phyloP scores from a whole-genome alignment of 1,140 invertebrate species.

The Drosophila rufa region DNA sequence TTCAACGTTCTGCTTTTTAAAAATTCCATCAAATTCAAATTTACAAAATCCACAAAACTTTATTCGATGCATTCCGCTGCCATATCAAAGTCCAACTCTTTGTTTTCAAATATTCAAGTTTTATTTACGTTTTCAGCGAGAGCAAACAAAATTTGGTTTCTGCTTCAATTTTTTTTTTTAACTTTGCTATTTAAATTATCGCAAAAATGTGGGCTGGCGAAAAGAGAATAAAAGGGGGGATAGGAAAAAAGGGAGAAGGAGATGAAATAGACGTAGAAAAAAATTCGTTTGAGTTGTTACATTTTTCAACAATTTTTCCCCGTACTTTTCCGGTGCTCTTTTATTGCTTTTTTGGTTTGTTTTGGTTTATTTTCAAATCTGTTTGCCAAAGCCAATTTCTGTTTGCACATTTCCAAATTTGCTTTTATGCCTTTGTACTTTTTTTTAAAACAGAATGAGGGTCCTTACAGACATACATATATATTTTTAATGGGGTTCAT shows the following conservation, averaged over 20 bases:
- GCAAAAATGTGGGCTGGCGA: constrained; percentile 21
- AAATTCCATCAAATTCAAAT: constrained; percentile 23
- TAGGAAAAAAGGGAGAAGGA: neutral
- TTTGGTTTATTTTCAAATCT: constrained; percentile 41
- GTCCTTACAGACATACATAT: constrained; percentile 2
- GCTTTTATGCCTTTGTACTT: constrained; percentile 33
- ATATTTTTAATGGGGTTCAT: constrained; percentile 18
- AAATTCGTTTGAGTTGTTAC: constrained; percentile 52
- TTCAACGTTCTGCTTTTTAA: neutral
- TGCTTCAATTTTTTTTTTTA: constrained; percentile 6
- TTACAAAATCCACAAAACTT: constrained; percentile 17
- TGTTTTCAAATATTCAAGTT: constrained; percentile 21
- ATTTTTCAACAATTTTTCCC: constrained; percentile 37
- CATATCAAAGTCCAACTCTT: constrained; percentile 5
- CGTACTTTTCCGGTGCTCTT: constrained; percentile 28
- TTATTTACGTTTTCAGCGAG: constrained; percentile 21
- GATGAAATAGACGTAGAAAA: constrained; percentile 19
- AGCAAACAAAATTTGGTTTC: constrained; percentile 23
- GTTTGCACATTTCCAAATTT: constrained; percentile 42
- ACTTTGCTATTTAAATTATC: constrained; percentile 45
- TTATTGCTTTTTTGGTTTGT: constrained; percentile 39
- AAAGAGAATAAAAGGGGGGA: constrained; percentile 4
- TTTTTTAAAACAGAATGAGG: constrained; percentile 2
- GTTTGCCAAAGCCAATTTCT: constrained; percentile 47
- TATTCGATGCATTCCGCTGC: neutral